Base-by-base conservation (phyloP, 2,113 vertebrate species). In the Archocentrus centrarchus region DNA sequence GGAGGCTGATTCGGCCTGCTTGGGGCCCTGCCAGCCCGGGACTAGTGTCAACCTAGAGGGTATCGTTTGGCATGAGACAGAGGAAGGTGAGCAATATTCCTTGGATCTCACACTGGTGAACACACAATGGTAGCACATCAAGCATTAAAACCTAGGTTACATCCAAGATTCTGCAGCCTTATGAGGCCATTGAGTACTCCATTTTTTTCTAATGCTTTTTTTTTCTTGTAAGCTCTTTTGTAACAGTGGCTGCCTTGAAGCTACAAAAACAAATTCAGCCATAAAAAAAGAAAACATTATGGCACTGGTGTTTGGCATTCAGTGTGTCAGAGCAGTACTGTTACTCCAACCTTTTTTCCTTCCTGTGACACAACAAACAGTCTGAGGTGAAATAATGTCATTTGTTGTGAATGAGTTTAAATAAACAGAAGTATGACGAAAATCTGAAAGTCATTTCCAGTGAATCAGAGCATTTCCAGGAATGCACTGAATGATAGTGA, bases 31-130 rank as follows among this genome's bases (percentile, higher is more conserved):
- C 94, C 97, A 98, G 91, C 98, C 98, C 11, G 98, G 98, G 75
- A 99, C 98, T 92, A 99, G 97, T 86, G 97, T 99, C 90, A 99
- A 98, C 95, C 95, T 99, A 95, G 98, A 99, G 96, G 98, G 98
- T 83, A 99, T 99, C 91, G 97, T 99, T 82, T 99, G 98, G 98
- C 98, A 99, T 86, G 98, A 99, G 96, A 99, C 98, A 1, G 97
- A 99, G 89, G 98, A 98, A 97, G 98, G 98, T 99, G 95, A 96
- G 85, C 3, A 59, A 3, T 11, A 2, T 0, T 77, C 50, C 44
- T 58, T 27, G 24, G 18, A 39, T 14, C 3, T 64, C 2, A 73
- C 47, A 55, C 68, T 32, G 47, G 47, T 32, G 6, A 73, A 73
- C 17, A 20, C 66, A 73, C 68, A 20, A 32, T 53, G 30, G 30